Percentiles rank a stretch among this genome's conserved stretches.
Conservation (phyloP, 2,888 invertebrate species). For the Hirtodrosophila cameraria region DNA sequence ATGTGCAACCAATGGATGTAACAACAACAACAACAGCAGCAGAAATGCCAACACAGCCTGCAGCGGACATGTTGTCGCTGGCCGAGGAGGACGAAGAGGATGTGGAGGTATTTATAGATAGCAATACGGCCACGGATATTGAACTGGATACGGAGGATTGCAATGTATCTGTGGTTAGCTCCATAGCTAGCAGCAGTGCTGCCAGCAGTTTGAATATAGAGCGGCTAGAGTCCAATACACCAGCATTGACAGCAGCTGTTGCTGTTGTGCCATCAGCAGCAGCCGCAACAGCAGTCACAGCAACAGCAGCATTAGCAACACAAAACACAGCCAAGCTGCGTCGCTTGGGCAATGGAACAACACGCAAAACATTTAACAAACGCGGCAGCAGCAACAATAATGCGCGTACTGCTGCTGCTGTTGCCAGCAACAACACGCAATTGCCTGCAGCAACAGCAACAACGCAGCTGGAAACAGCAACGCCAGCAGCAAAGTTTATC, state of each 20-base stretch:
- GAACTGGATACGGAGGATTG: constrained; percentile 63
- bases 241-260: constrained; percentile 3
- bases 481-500: constrained; percentile 85
- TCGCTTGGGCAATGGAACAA: constrained; percentile 8
- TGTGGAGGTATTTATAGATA: constrained; percentile 80
- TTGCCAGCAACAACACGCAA: constrained; percentile 23
- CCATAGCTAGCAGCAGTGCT: constrained; percentile 66
- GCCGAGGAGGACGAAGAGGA: constrained; percentile 77
- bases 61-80: constrained; percentile 1
- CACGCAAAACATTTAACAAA: constrained; percentile 23
- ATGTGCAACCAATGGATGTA: constrained; percentile 7
- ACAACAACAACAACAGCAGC: constrained; percentile 1
- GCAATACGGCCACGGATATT: constrained; percentile 74
- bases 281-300: background rate
- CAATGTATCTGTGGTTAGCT: constrained; percentile 70
- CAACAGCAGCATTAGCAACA: constrained; percentile 10
- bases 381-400: constrained; percentile 7
- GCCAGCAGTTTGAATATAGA: constrained; percentile 66
- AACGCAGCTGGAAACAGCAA: constrained; percentile 49
- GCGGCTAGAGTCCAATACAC: constrained; percentile 36
- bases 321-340: constrained; percentile 23
- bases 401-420: background rate
- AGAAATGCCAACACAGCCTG: constrained; percentile 3
- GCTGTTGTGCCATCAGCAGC: background rate
- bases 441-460: constrained; percentile 16